A percentile compares a stretch with the other conserved stretches of the same genome.
Conservation (phyloP, 2,888 invertebrate genomes). For the Agrilus biguttatus region DNA sequence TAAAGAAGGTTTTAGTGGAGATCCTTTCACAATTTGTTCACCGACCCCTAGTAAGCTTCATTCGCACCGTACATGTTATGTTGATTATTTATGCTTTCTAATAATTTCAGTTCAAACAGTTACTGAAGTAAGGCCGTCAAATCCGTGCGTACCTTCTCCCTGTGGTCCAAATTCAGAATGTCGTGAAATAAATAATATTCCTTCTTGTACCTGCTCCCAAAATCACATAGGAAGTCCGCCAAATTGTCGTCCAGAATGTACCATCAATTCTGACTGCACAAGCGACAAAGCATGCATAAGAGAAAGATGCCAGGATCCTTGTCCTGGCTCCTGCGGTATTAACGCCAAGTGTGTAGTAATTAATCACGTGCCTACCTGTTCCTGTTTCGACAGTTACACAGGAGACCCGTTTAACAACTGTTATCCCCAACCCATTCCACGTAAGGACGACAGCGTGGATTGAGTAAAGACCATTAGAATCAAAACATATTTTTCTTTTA, state of each 20-base stretch:
- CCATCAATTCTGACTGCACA: slow-evolving; percentile 38
- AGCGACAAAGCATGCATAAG: slow-evolving; percentile 35
- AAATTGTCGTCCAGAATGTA: slow-evolving; percentile 41
- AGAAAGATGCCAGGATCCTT: slow-evolving; percentile 49
- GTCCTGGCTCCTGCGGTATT: slow-evolving; percentile 47
- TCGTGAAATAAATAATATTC: slow-evolving; percentile 32
- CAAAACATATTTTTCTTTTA: slow-evolving; percentile 21
- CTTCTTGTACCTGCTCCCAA: slow-evolving; percentile 38
- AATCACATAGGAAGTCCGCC: slow-evolving; percentile 37
- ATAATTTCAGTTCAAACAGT: too few relatives aligned
- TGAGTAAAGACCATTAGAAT: too few relatives aligned
- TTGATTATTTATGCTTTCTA: too few relatives aligned
- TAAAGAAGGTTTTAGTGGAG: slow-evolving; percentile 38
- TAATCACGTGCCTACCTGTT: slow-evolving; percentile 52
- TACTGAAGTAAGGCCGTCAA: slow-evolving; percentile 8
- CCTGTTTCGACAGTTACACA: slow-evolving; percentile 44
- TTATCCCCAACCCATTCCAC: slow-evolving; percentile 20
- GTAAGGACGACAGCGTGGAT: slow-evolving; percentile 9
- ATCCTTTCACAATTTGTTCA: slow-evolving; percentile 33
- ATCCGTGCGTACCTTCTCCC: slow-evolving; percentile 41
- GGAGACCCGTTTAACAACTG: slow-evolving; percentile 44
- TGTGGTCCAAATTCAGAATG: slow-evolving; percentile 44
- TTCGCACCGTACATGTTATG: too few relatives aligned
- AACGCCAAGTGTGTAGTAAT: slow-evolving; percentile 48
- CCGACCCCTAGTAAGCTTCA: slow-evolving; percentile 24